Conservation (phyloP, 2,113 vertebrate species). For the Collichthys lucidus region DNA sequence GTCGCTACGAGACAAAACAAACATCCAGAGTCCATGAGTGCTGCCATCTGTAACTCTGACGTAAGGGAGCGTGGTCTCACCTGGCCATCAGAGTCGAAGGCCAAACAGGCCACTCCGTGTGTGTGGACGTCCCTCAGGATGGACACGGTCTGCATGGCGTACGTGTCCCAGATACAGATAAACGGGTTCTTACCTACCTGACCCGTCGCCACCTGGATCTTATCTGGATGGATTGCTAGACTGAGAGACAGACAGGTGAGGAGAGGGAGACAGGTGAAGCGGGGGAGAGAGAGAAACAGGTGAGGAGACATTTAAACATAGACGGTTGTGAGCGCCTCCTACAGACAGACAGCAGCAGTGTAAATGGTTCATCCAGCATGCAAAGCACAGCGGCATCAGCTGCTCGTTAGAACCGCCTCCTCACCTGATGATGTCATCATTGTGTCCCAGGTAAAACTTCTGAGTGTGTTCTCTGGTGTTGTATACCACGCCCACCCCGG, state of each 20-base stretch:
- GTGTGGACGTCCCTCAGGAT: slow-evolving; percentile 96
- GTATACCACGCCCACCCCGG: slow-evolving; percentile 97
- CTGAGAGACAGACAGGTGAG: slow-evolving; percentile 80
- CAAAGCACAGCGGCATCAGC: background rate
- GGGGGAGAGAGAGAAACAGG: background rate
- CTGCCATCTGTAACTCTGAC: background rate
- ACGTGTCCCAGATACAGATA: slow-evolving; percentile 96
- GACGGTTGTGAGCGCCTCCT: no score
- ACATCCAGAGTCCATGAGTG: background rate
- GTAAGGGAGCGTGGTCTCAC: slow-evolving; percentile 72
- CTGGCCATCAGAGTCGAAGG: slow-evolving; percentile 95
- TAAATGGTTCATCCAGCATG: background rate
- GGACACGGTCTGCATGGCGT: slow-evolving; percentile 91
- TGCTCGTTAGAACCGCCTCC: background rate
- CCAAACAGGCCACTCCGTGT: slow-evolving; percentile 94
- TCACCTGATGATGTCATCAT: slow-evolving; percentile 98
- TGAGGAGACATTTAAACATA: background rate
- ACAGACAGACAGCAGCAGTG: background rate
- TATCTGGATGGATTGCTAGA: slow-evolving; percentile 95
- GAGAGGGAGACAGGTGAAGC: background rate
- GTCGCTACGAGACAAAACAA: slow-evolving; percentile 80
- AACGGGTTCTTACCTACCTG: slow-evolving; percentile 97
- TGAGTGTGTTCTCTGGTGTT: slow-evolving; percentile 97
- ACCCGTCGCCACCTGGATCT: slow-evolving; percentile 93
- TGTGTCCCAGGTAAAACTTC: slow-evolving; percentile 99